Percentiles rank a stretch among this genome's conserved stretches.
These are phyloP conservation scores for Ivindomyrus marchei DNA, from an alignment of 2,113 vertebrate species.

Conservation along the genomic window DNA sequence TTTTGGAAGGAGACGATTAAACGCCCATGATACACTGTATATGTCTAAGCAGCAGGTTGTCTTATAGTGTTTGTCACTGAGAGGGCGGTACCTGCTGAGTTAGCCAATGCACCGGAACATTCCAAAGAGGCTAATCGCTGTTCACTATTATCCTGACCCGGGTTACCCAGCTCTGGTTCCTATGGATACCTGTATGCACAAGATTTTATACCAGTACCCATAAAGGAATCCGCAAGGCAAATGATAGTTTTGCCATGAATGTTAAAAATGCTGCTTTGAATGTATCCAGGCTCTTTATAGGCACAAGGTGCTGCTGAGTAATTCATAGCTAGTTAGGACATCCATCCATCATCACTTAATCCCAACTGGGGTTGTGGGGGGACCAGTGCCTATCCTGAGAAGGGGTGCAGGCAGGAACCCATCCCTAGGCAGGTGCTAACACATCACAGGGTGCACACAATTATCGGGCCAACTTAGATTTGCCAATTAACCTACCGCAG, in stretches of 20 bases:
- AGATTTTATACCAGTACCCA: neutral
- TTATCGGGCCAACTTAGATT: too few relatives aligned
- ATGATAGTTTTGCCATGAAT: neutral
- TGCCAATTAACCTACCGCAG: too few relatives aligned
- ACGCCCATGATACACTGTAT: constrained; percentile 22
- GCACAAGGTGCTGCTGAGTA: neutral
- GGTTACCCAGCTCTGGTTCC: neutral
- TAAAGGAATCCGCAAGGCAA: neutral
- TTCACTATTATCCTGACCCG: neutral
- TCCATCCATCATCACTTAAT: neutral
- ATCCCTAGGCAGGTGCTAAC: too few relatives aligned
- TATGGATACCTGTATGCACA: neutral
- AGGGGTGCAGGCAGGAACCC: too few relatives aligned
- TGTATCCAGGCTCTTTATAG: neutral
- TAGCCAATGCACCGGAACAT: neutral
- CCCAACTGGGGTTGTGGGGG: too few relatives aligned
- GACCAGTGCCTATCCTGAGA: too few relatives aligned
- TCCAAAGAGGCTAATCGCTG: neutral
- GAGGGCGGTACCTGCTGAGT: neutral
- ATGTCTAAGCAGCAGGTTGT: neutral
- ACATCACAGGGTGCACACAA: too few relatives aligned
- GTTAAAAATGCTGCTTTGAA: neutral
- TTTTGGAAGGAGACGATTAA: neutral
- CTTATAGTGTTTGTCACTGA: neutral
- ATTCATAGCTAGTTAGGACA: neutral